Evolutionary conservation across 37 sponge, comb jelly and placozoan species (phyloP), one percentile per base, ranked within the genome.

Genomic region (Cliona cf. orientalis): DNA sequence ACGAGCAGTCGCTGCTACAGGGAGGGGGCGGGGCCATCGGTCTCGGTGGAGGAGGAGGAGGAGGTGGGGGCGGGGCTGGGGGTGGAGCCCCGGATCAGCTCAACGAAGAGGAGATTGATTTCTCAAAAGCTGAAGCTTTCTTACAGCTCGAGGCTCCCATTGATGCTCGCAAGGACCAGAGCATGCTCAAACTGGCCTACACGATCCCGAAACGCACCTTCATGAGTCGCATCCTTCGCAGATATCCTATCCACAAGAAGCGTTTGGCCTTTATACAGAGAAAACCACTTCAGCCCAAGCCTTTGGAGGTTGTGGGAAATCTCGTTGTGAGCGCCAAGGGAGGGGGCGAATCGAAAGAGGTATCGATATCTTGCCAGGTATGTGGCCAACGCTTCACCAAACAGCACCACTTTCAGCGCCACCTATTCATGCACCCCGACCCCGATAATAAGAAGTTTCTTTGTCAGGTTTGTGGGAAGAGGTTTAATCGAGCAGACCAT

Each of bases 381-480:
- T 91, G 92, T 59, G 73, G 84, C 25, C 74, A 74, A 41, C 53
- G 65, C 5, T 91, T 91, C 66, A 61, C 66, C 37, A 45, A 36
- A 19, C 87, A 67, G 34, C 87, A 87, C 70, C 83, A 78, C 65
- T 87, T 91, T 71, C 87, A 91, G 66, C 57, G 70, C 0, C 92
- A 91, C 84, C 63, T 87, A 37, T 67, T 91, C 34, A 83, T 80
- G 2, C 92, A 91, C 84, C 87, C 87, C 0, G 92, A 87, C 64
- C 92, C 88, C 12, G 82, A 86, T 0, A 74, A 75, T 42, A 91
- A 91, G 80, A 78, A 78, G 64, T 87, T 91, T 55, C 87, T 91
- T n/a, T 91, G 92, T 64, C 92, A 91, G 75, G 46, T 83, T 46
- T 91, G 92, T 74, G 92, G 92, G 21, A 91, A 91, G 56, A 40